Evolutionary conservation across 1,140 invertebrate genomes (phyloP), one percentile per base, ranked within the genome.

Genomic region (Drosophila subpulchrella): DNA sequence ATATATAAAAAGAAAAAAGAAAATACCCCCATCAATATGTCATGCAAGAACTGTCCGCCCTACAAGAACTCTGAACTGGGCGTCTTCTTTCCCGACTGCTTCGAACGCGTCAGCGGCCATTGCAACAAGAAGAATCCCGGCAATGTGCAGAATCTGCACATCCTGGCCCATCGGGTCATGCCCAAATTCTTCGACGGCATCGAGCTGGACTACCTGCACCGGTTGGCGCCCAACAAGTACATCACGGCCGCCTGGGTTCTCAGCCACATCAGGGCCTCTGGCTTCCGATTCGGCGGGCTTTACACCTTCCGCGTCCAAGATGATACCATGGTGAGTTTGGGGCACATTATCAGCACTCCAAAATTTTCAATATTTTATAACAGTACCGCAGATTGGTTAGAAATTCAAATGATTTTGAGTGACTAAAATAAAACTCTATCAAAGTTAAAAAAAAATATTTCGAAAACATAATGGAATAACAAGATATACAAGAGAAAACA

Each of bases 241-340:
- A 61, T 91, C 3, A 78, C 71, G 4, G 79, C 78, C 38, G 57
- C 77, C 20, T 92, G 91, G 91, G 44, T 85, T 0, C 57, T 92
- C 20, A 91, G 91, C 55, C 91, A 92, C 61, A 73, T 81, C 13
- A 56, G 58, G 8, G 63, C 91, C 1, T 63, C 80, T 0, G 91
- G 91, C 8, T 92, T 92, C 56, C 90, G 90, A 8, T 90, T 92
- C 17, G 91, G 91, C 13, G 91, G 91, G 4, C 67, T 90, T 13
- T 92, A 91, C 55, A 90, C 85, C n/a, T 73, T 78, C 32, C 85
- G 75, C 4, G 48, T 81, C 6, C 2, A 42, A 0, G 85, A 80
- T 38, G 86, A 92, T 76, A 65, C 91, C 6, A 78, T 92, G 90
- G 91, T 92, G 46, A 78, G 66, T 12, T 11, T 3, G 30, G 6